Base-by-base conservation (phyloP, 2,113 vertebrate genomes). In the Willisornis vidua region DNA sequence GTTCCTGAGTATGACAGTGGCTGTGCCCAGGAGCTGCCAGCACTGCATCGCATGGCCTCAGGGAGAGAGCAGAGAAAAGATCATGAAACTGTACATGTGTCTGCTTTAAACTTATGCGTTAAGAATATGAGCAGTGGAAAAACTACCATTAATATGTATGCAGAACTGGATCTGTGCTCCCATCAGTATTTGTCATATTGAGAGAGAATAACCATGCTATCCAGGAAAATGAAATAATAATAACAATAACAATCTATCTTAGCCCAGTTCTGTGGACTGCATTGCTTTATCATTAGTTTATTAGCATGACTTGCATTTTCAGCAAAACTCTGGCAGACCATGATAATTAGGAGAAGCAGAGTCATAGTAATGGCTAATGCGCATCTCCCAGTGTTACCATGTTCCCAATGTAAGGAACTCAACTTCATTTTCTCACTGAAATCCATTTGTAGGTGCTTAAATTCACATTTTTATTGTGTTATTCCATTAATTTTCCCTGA, bases 1-100 rank as follows among this genome's bases (percentile, higher is more conserved):
- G 3, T 61, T 89, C 92, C 91, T 93, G 91, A 93, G 81, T 65
- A 88, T 70, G 75, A 24, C 7, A 6, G 84, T 78, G 51, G 41
- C 70, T 93, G 54, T 84, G 54, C 94, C 35, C 61, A 65, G 87
- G 81, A 91, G 81, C 77, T 93, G 73, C 78, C 65, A 73, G 90
- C 58, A 57, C 80, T 74, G 72, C 57, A 29, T 14, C 68, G 22
- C 29, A 39, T 1, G 9, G 25, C 29, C 58, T 61, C 2, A 1
- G 68, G 54, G 12, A 76, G 28, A 29, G 41, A 68, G 10, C 35
- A 19, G 19, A 71, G 48, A 74, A 84, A 81, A 93, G 4, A 48
- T 55, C 28, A 83, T 7, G 2, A 83, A 45, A 54, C 6, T 58
- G 29, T 29, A 39, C 58, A 76, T 19, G 19, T n/a, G 51, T 70